A percentile compares a stretch with the other conserved stretches of the same genome.
Evolutionary conservation across 1,140 invertebrate species (phyloP).

Genomic region (Cotesia glomerata): DNA sequence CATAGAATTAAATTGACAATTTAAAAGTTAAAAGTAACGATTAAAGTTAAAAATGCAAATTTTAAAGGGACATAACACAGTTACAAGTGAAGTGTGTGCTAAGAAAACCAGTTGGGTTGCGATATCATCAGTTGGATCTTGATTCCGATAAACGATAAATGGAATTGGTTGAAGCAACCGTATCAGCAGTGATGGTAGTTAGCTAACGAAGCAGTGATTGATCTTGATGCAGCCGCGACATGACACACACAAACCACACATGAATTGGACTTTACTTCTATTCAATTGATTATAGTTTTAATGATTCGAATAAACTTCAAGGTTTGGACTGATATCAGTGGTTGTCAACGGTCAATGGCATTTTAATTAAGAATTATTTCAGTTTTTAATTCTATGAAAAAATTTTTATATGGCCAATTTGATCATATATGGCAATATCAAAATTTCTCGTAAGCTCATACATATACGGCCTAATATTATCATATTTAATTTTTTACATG

Average conservation of each 20-base stretch:
- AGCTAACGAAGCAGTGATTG: slow-evolving; percentile 4
- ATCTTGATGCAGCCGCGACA: not conserved
- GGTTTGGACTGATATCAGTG: not conserved
- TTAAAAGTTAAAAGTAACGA: not conserved
- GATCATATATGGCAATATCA: too few relatives aligned
- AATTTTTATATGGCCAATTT: too few relatives aligned
- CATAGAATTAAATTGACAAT: not conserved
- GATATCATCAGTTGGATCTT: slow-evolving; percentile 4
- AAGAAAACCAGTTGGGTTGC: not conserved
- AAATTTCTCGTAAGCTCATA: too few relatives aligned
- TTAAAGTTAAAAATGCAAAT: too few relatives aligned
- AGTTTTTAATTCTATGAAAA: too few relatives aligned
- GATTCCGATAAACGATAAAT: slow-evolving; percentile 7
- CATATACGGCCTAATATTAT: too few relatives aligned
- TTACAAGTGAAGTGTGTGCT: not conserved
- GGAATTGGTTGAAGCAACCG: not conserved
- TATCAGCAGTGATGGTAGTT: not conserved
- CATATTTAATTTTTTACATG: too few relatives aligned
- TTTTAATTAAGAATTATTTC: too few relatives aligned
- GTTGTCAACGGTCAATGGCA: too few relatives aligned
- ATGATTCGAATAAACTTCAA: not conserved
- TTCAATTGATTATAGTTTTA: not conserved
- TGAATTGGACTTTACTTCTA: not conserved
- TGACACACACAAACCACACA: not conserved
- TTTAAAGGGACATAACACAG: too few relatives aligned